phyloP scores from a whole-genome alignment of 2,888 invertebrate genomes.

The Torymus aiolomorphi region DNA sequence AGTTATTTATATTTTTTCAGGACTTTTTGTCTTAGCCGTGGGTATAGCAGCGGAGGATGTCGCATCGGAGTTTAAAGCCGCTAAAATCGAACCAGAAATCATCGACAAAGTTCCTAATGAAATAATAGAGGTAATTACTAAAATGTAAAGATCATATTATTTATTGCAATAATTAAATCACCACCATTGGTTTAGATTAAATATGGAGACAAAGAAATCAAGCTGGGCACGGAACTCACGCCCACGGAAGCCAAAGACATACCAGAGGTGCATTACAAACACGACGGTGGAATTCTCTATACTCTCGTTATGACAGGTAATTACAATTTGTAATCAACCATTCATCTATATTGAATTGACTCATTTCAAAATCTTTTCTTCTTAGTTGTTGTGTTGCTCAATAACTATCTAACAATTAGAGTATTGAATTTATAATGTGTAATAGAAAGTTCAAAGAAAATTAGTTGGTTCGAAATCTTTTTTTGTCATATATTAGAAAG shows the following conservation, averaged over 20 bases:
- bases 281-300: constrained; percentile 73
- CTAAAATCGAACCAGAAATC: constrained; percentile 71
- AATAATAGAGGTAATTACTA: constrained; percentile 67
- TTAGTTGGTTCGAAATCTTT: neutral
- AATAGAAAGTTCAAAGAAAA: neutral
- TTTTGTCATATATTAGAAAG: neutral
- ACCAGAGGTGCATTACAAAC: constrained; percentile 72
- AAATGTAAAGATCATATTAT: no score
- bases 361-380: neutral
- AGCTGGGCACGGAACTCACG: constrained; percentile 70
- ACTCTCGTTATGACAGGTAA: constrained; percentile 72
- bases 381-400: no score
- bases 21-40: constrained; percentile 62
- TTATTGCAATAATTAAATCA: no score
- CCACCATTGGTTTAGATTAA: constrained; percentile 65
- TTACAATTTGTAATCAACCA: neutral
- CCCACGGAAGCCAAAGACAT: constrained; percentile 69
- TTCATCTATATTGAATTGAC: constrained; percentile 7
- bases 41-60: constrained; percentile 67
- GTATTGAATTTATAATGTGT: no score
- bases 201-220: constrained; percentile 68
- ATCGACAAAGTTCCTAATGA: constrained; percentile 68
- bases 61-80: constrained; percentile 66
- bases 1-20: constrained; percentile 57
- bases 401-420: no score